These are phyloP conservation scores for Venustaconcha ellipsiformis DNA, from an alignment of 1,140 invertebrate genomes.

Conservation along the genomic window DNA sequence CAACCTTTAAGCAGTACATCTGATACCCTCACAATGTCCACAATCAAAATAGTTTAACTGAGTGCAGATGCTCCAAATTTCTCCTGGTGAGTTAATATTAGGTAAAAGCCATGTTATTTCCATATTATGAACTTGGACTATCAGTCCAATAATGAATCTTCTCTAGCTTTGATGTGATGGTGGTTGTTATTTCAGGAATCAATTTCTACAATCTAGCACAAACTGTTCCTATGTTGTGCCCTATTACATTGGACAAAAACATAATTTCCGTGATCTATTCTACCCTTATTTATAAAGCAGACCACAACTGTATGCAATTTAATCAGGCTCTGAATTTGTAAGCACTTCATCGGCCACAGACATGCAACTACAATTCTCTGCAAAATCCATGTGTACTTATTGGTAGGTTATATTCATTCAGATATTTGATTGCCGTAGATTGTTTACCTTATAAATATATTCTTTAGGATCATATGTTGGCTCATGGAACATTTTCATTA, in stretches of 20 bases:
- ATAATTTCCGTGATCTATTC: conserved; percentile 8
- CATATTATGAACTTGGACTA: conserved; percentile 32
- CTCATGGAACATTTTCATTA: conserved; percentile 7
- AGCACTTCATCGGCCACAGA: conserved; percentile 21
- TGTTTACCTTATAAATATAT: conserved; percentile 28
- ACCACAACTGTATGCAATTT: conserved; percentile 32
- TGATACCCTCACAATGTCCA: not conserved
- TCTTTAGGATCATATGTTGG: conserved; percentile 18
- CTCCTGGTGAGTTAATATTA: conserved; percentile 14
- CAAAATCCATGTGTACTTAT: conserved; percentile 30
- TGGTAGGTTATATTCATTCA: conserved; percentile 26
- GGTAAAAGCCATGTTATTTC: conserved; percentile 29
- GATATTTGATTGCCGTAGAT: conserved; percentile 20
- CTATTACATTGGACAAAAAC: conserved; percentile 27
- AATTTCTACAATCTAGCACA: conserved; percentile 26
- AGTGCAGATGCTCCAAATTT: conserved; percentile 8
- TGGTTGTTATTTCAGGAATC: conserved; percentile 12
- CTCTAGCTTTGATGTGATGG: not conserved
- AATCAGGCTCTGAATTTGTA: conserved; percentile 20
- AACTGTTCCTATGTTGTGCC: conserved; percentile 14
- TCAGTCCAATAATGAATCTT: conserved; percentile 39
- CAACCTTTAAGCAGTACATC: not conserved
- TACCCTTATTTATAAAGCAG: conserved; percentile 10
- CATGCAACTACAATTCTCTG: conserved; percentile 31
- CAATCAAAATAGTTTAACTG: not conserved